phyloP scores from a whole-genome alignment of 2,797 vertebrate species.

The Manis javanica region DNA sequence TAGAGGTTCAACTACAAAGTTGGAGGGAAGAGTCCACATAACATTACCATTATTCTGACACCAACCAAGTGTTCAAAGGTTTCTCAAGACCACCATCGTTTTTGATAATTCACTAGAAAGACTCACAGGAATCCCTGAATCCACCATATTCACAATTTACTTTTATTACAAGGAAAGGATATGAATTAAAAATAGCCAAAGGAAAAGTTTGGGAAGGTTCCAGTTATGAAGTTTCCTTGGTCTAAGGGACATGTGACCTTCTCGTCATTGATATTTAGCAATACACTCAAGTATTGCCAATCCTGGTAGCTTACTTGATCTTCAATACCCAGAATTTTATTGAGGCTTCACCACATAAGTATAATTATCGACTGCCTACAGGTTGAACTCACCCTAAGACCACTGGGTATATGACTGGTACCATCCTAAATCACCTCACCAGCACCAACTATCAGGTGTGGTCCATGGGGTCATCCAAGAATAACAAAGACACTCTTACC shows the following conservation, averaged over 20 bases:
- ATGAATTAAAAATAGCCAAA: background rate
- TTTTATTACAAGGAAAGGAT: background rate
- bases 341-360: background rate
- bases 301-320: background rate
- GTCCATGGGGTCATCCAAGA: background rate
- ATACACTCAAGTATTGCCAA: background rate
- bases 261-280: background rate
- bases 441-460: background rate
- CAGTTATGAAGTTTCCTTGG: background rate
- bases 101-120: background rate
- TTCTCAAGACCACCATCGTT: background rate
- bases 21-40: background rate
- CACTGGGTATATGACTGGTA: background rate
- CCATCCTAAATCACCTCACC: background rate
- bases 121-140: background rate
- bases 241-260: background rate
- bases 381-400: background rate
- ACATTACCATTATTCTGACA: background rate
- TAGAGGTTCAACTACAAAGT: background rate
- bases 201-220: background rate
- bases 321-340: background rate
- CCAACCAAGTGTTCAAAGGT: background rate
- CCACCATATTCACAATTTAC: background rate
- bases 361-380: background rate
- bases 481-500: background rate